phyloP scores from a whole-genome alignment of 2,797 vertebrate genomes.

The Lithobates sylvaticus region DNA sequence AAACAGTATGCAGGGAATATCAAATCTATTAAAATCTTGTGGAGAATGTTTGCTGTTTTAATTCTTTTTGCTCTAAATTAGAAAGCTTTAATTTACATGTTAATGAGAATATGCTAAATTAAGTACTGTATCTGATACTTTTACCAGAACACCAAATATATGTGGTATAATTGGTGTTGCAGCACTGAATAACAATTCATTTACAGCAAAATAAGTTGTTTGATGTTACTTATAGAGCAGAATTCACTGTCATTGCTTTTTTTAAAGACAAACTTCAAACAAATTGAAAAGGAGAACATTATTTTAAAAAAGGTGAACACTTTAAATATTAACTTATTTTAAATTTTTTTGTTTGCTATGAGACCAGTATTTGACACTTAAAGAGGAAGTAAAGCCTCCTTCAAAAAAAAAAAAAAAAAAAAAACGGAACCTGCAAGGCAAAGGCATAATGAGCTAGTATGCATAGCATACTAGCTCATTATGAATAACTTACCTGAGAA shows the following conservation, averaged over 20 bases:
- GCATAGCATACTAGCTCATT: no score
- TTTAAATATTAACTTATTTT: no score
- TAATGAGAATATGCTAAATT: constrained; percentile 67
- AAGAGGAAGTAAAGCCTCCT: no score
- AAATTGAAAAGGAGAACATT: not conserved
- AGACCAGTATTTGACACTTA: no score
- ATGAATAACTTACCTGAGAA: no score
- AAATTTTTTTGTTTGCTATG: no score
- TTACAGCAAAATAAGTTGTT: constrained; percentile 38
- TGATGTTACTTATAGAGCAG: constrained; percentile 15
- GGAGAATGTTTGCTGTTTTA: constrained; percentile 34
- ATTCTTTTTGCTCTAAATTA: constrained; percentile 60
- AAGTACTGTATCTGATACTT: constrained; percentile 63
- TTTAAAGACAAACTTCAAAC: not conserved
- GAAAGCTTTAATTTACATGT: constrained; percentile 66
- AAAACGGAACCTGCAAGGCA: no score
- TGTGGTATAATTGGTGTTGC: constrained; percentile 64
- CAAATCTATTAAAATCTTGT: constrained; percentile 52
- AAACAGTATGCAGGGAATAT: constrained; percentile 34
- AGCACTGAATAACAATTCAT: constrained; percentile 59
- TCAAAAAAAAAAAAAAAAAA: no score
- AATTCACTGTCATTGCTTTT: not conserved
- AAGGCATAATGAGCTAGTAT: no score
- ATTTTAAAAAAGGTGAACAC: not conserved
- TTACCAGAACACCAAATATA: constrained; percentile 64